Conservation (phyloP, 2,888 invertebrate genomes). For the Phyllotreta cruciferae region DNA sequence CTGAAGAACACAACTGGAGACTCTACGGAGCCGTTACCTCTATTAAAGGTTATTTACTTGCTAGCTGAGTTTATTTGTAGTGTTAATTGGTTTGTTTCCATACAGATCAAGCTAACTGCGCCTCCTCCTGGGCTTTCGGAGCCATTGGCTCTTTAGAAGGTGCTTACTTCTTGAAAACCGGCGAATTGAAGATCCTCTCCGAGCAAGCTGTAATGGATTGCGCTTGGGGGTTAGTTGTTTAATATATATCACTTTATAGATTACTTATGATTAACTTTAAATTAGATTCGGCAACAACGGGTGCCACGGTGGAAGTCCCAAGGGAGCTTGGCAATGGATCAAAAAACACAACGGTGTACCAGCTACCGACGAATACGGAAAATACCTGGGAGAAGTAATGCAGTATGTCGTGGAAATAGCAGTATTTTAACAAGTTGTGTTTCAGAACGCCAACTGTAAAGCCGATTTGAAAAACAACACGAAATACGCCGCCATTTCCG, state of each 20-base stretch:
- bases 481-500: slow-evolving; percentile 71
- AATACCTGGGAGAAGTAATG: too few species aligned
- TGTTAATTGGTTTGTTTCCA: slow-evolving; percentile 29
- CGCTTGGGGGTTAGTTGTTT: too few species aligned
- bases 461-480: slow-evolving; percentile 73
- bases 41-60: slow-evolving; percentile 72
- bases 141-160: slow-evolving; percentile 93
- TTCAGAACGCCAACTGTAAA: slow-evolving; percentile 89
- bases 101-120: slow-evolving; percentile 94
- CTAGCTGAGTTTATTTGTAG: slow-evolving; percentile 2
- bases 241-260: neutral
- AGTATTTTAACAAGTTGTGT: slow-evolving; percentile 24
- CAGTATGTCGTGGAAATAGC: neutral
- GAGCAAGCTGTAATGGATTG: too few species aligned
- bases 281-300: neutral
- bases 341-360: too few species aligned
- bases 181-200: too few species aligned
- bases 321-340: too few species aligned
- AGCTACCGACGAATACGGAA: too few species aligned
- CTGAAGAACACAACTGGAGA: slow-evolving; percentile 88
- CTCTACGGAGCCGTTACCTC: slow-evolving; percentile 91
- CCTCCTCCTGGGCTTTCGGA: slow-evolving; percentile 97
- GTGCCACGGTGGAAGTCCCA: too few species aligned
- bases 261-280: neutral
- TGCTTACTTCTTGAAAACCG: slow-evolving; percentile 72